Evolutionary conservation across 1,140 invertebrate genomes (phyloP), one percentile per base, ranked within the genome.

Genomic region (Danaus plexippus): DNA sequence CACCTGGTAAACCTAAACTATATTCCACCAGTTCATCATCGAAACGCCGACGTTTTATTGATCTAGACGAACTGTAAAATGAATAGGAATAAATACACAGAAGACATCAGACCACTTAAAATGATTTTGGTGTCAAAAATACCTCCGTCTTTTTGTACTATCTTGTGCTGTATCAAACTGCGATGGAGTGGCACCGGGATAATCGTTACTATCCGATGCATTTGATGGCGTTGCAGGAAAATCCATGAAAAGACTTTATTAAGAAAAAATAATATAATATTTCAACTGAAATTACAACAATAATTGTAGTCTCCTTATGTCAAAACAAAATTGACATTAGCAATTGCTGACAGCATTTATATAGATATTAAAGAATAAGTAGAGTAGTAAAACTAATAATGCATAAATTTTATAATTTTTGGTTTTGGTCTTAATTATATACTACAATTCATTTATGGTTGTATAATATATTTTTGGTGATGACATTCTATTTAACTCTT

Each of bases 1-100:
- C 84, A 9, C 90, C 88, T 7, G 92, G 90, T 63, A 93, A 83
- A 67, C 92, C 92, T 43, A 94, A 83, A 75, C 94, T 95, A 66
- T 94, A 95, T 84, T 96, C 94, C 5, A 98, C 97, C 43, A 99
- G 85, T 88, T 99, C 97, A 90, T 99, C 97, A 80, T 99, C 97
- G 88, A 99, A 99, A 66, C 97, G 96, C 71, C 95, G 94, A 8
- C 97, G 89, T 85, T 98, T 98, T 71, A 98, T 98, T 9, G 96
- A 97, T 48, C 97, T 89, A 40, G 94, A 96, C 7, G 96, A 97
- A 75, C 95, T 96, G 68, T 59, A 77, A 80, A 49, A 47, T 32
- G 7, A 32, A 47, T 22, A 59, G 63, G 43, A 18, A 61, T 52
- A 40, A 1, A 52, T 52, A 13, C 10, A 42, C 6, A 11, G 18